Conservation (phyloP, 1,140 invertebrate genomes). For the Nomia melanderi region DNA sequence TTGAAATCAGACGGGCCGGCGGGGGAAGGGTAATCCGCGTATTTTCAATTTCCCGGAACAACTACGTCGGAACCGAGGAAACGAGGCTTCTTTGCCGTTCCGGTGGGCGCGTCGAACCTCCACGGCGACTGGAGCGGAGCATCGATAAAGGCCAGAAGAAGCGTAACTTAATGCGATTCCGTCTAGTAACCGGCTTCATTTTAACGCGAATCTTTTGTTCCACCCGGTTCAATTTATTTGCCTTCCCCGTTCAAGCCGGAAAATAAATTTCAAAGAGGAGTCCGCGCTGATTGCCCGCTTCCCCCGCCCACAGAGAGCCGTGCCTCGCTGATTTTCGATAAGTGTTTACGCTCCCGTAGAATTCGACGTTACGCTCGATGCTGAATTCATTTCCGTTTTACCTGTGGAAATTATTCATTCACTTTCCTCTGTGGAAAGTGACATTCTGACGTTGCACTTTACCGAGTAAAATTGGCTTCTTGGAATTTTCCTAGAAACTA, state of each 20-base stretch:
- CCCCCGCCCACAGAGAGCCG: background rate
- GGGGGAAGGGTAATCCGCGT: background rate
- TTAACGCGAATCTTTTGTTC: conserved; percentile 20
- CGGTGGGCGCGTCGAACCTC: background rate
- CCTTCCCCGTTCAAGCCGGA: background rate
- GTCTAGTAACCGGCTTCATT: conserved; percentile 8
- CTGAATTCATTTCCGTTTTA: no score
- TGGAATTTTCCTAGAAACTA: no score
- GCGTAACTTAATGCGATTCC: conserved; percentile 32
- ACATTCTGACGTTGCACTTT: no score
- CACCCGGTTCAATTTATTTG: conserved; percentile 14
- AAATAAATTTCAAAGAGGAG: conserved; percentile 7
- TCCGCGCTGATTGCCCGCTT: background rate
- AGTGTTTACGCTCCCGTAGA: background rate
- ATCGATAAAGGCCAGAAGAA: conserved; percentile 13
- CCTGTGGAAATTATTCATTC: no score
- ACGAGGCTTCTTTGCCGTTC: background rate
- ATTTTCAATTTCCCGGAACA: conserved; percentile 14
- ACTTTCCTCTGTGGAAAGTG: no score
- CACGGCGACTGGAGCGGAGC: background rate
- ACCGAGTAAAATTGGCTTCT: no score
- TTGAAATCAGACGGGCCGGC: background rate
- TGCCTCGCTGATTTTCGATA: background rate
- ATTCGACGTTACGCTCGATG: background rate
- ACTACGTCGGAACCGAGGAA: no score